Base-by-base conservation (phyloP, 2,888 invertebrate genomes). In the Habrosyne pyritoides region DNA sequence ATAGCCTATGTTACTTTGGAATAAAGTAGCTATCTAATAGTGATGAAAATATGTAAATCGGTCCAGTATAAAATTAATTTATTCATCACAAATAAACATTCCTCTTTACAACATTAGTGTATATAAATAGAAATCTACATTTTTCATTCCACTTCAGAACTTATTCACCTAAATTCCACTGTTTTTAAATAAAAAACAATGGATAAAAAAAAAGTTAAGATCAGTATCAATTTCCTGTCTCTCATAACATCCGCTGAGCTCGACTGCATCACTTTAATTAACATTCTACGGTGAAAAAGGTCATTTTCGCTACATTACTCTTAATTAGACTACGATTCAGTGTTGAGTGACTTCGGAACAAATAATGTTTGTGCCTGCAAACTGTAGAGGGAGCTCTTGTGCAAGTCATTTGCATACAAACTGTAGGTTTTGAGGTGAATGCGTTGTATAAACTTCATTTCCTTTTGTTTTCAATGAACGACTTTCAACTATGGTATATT, bases 221-320 rank as follows among this genome's bases (percentile, higher is more conserved):
- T 22, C 24, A 21, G 18, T 53, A 30, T 33, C 30, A 53, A 47
- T 33, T 53, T 47, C 47, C 30, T 30, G 14, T 30, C 22, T 47
- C 56, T 26, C 30, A 36, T 47, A 48, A 57, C 57, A 33, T 52
- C 42, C 53, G 50, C 52, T 12, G 24, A 49, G 53, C 53, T 54
- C 30, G 53, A 60, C 63, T 61, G 56, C 61, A 55, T 56, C 55
- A 54, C 55, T 69, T 66, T 67, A 68, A 72, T 71, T 66, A 64
- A 67, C 64, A 42, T 42, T 42, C 42, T 42, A 50, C 54, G 54
- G 60, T 56, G 57, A 55, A 56, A 59, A 60, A 60, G 56, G 51
- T 52, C 62, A 60, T 70, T 64, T 69, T 65, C 63, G 56, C 53
- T 49, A 62, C 63, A 61, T 71, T 65, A 64, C 59, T 69, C 63